A percentile compares a stretch with the other conserved stretches of the same genome.
These are phyloP conservation scores for Chelonia mydas DNA, from an alignment of 2,797 vertebrate species.

Conservation along the genomic window DNA sequence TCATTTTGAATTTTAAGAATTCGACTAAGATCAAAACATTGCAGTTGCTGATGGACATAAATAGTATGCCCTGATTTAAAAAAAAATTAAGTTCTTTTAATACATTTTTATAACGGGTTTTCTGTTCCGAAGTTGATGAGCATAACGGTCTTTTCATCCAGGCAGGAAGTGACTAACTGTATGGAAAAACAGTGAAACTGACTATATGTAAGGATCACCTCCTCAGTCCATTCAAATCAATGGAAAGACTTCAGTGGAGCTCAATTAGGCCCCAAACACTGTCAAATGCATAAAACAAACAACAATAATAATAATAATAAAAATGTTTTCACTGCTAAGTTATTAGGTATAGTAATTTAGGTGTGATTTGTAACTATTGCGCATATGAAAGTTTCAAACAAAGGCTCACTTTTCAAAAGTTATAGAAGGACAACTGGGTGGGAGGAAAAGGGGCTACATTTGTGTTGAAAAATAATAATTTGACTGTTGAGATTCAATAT, in stretches of 20 bases:
- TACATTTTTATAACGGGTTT: background rate
- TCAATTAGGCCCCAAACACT: background rate
- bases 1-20: background rate
- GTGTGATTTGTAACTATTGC: background rate
- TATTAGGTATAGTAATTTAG: background rate
- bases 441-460: background rate
- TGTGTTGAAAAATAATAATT: background rate
- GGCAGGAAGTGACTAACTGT: background rate
- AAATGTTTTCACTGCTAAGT: background rate
- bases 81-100: background rate
- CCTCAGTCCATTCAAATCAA: background rate
- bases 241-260: background rate
- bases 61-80: fast-evolving
- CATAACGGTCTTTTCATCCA: background rate
- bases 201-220: background rate
- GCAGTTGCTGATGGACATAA: background rate
- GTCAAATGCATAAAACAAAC: background rate
- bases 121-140: background rate
- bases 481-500: background rate
- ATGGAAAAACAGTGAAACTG: background rate
- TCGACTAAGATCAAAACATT: background rate
- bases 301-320: background rate
- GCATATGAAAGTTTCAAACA: background rate
- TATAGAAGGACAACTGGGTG: background rate
- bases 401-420: background rate